Evolutionary conservation across 2,888 invertebrate species (phyloP), one percentile per base, ranked within the genome.

Genomic region (Neoaliturus tenellus): DNA sequence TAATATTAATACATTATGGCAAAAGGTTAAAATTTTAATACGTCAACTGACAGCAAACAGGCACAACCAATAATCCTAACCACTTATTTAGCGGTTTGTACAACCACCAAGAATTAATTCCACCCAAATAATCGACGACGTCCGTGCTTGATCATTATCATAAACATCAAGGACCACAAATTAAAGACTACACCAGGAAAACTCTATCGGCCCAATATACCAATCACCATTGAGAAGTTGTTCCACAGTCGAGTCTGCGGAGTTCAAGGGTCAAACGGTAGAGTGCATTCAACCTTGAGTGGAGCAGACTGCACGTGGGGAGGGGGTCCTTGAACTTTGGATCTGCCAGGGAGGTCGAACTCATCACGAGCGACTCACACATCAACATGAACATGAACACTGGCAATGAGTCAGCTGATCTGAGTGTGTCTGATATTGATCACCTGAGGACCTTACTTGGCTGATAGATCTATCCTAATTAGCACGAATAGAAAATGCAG

Each of bases 221-320:
- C 6, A 44, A 14, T 44, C 44, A 44, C 8, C 44, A 44, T 12
- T 39, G 39, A 44, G 44, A 44, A 3, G 44, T 12, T 14, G 17
- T 44, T 14, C 6, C 17, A 44, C 12, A 14, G 17, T 14, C 8
- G 44, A 44, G 62, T 28, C 28, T 31, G 4, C 4, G 4, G 51
- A 20, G 62, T 31, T 62, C 28, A 62, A 31, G 62, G 62, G 62
- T 62, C 62, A 31, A 62, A 14, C 20, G 10, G 62, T 62, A 31
- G 62, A 28, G 55, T 55, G 23, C 55, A 25, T 62, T 62, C 62
- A 31, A 62, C 62, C 62, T 62, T 62, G 62, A 28, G 28, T 28
- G 14, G 17, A 3, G 28, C 44, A 44, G 12, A 28, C 28, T 17
- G 31, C 62, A 62, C 62, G 62, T 62, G 62, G 62, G 28, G 62